Evolutionary conservation across 2,888 invertebrate species (phyloP).

Genomic region (Agrypnus murinus): DNA sequence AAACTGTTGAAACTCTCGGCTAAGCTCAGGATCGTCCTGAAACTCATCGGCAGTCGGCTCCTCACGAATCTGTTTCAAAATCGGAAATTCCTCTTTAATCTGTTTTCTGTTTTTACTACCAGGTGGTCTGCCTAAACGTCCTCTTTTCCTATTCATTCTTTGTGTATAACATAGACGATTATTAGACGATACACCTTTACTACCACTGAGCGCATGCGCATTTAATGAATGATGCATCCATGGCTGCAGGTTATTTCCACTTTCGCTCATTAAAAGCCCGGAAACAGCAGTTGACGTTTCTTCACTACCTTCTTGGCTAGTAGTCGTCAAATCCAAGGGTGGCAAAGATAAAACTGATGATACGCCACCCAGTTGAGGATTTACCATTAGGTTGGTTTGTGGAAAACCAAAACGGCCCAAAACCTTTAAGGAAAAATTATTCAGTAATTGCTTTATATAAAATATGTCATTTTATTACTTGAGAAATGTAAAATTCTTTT

Average conservation of each 20-base stretch:
- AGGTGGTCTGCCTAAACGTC: constrained; percentile 60
- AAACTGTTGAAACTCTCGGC: constrained; percentile 68
- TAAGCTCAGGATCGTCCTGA: constrained; percentile 69
- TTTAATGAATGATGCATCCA: not conserved
- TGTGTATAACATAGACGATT: constrained; percentile 25
- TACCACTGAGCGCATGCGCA: too few relatives aligned
- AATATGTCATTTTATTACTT: constrained; percentile 63
- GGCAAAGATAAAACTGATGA: constrained; percentile 60
- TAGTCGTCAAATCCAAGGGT: constrained; percentile 45
- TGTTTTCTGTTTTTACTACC: constrained; percentile 59
- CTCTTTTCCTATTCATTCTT: constrained; percentile 45
- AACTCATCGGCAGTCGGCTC: constrained; percentile 63
- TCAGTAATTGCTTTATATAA: constrained; percentile 6
- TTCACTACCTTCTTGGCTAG: constrained; percentile 40
- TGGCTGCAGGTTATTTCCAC: constrained; percentile 22
- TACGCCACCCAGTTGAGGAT: constrained; percentile 69
- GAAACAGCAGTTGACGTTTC: constrained; percentile 52
- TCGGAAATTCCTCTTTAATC: constrained; percentile 43
- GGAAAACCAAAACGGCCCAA: constrained; percentile 68
- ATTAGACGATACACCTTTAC: not conserved
- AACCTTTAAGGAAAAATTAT: constrained; percentile 60
- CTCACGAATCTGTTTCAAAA: constrained; percentile 49
- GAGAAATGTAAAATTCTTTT: constrained; percentile 71
- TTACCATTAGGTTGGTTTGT: constrained; percentile 69
- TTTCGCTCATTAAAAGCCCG: constrained; percentile 46